A percentile compares a stretch with the other conserved stretches of the same genome.
phyloP scores from a whole-genome alignment of 2,888 invertebrate species.

The Diadegma fenestrale region DNA sequence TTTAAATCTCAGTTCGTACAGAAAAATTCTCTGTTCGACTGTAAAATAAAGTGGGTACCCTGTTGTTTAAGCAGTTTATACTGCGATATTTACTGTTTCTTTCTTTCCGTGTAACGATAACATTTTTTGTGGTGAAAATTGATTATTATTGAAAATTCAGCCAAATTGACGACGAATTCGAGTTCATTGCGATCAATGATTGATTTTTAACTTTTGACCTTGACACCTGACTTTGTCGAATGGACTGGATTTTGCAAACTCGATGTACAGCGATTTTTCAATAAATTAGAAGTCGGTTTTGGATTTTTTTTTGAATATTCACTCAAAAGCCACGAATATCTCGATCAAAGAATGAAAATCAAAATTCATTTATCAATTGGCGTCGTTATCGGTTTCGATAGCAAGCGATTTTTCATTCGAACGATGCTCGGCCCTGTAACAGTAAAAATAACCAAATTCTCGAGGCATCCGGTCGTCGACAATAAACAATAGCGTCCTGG shows the following conservation, averaged over 20 bases:
- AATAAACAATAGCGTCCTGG: neutral
- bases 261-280: neutral
- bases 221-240: neutral
- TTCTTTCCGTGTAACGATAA: too few species aligned
- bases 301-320: neutral
- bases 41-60: too few species aligned
- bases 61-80: too few species aligned
- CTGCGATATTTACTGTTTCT: too few species aligned
- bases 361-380: neutral
- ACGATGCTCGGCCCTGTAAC: neutral
- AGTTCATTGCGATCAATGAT: neutral
- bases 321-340: neutral
- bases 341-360: neutral
- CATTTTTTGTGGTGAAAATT: neutral
- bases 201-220: too few species aligned
- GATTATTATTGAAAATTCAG: neutral
- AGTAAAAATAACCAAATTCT: neutral
- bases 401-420: constrained; percentile 18
- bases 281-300: neutral
- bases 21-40: too few species aligned
- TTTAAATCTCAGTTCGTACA: too few species aligned
- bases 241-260: neutral
- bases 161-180: neutral
- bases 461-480: neutral
- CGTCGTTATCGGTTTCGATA: neutral